Evolutionary conservation across 2,113 vertebrate species (phyloP).

Genomic region (Phocoena sinus): DNA sequence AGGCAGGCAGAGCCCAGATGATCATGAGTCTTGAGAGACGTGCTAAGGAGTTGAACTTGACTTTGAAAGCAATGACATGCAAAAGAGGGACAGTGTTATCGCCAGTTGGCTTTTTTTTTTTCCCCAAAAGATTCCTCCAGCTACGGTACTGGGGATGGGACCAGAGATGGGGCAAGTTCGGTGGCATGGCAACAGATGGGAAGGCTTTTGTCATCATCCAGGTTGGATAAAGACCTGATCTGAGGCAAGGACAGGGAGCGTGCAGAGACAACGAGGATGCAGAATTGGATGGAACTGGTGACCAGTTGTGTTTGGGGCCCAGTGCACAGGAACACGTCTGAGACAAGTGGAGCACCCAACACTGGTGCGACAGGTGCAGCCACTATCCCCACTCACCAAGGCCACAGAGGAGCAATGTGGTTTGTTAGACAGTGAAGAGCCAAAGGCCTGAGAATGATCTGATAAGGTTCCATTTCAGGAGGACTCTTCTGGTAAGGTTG

Average conservation of each 20-base stretch:
- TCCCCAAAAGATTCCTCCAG: not conserved
- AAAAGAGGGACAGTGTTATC: not conserved
- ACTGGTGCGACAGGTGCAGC: accelerated
- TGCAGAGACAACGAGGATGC: not conserved
- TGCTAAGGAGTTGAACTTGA: not conserved
- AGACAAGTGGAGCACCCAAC: not conserved
- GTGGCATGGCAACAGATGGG: not conserved
- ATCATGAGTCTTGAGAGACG: not conserved
- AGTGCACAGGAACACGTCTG: not conserved
- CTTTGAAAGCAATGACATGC: not conserved
- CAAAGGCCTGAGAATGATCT: not conserved
- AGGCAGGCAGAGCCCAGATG: not conserved
- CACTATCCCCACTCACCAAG: not conserved
- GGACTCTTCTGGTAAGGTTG: not conserved
- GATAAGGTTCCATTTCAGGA: not conserved
- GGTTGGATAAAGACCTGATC: not conserved
- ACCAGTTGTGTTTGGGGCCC: not conserved
- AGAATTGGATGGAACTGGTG: not conserved
- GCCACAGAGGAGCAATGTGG: not conserved
- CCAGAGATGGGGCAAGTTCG: not conserved
- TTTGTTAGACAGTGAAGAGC: not conserved
- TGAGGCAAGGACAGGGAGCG: not conserved
- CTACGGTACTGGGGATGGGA: not conserved
- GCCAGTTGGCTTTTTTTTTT: not conserved
- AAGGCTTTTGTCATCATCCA: not conserved